Conservation (phyloP, 2,797 vertebrate genomes). For the Gymnopithys bicolor region DNA sequence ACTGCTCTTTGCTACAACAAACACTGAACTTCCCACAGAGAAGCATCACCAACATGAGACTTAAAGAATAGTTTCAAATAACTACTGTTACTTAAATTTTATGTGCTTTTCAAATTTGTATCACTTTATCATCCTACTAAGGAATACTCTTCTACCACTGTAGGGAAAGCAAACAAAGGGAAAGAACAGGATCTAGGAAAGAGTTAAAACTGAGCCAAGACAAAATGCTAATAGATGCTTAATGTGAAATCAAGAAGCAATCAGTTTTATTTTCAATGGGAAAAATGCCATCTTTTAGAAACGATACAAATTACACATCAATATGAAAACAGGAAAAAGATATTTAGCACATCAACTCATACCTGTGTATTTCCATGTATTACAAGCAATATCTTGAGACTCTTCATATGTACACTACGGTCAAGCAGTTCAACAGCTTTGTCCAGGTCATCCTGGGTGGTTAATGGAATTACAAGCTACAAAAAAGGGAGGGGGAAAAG, state of each 20-base stretch:
- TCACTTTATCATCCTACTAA: not conserved
- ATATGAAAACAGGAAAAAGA: not conserved
- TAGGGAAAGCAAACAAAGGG: not conserved
- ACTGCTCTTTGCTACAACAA: not conserved
- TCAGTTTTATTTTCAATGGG: not conserved
- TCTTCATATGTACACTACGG: slow-evolving; percentile 97
- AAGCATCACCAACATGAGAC: not conserved
- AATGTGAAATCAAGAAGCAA: not conserved
- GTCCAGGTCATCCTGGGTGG: slow-evolving; percentile 95
- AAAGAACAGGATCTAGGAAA: not conserved
- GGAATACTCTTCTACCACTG: not conserved
- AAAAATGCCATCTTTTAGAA: not conserved
- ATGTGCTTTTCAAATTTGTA: not conserved
- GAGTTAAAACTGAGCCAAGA: not conserved
- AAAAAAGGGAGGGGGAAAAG: not conserved
- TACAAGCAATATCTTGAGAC: slow-evolving; percentile 95
- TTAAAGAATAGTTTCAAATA: not conserved
- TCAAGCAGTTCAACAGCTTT: slow-evolving; percentile 97
- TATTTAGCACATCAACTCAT: not conserved
- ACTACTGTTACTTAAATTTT: not conserved
- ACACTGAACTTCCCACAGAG: not conserved
- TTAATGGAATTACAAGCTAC: slow-evolving; percentile 95
- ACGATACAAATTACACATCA: not conserved
- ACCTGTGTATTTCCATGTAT: slow-evolving; percentile 89
- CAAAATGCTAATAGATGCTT: not conserved